Evolutionary conservation across 2,888 invertebrate species (phyloP), one percentile per base, ranked within the genome.

Genomic region (Phragmatobia fuliginosa): DNA sequence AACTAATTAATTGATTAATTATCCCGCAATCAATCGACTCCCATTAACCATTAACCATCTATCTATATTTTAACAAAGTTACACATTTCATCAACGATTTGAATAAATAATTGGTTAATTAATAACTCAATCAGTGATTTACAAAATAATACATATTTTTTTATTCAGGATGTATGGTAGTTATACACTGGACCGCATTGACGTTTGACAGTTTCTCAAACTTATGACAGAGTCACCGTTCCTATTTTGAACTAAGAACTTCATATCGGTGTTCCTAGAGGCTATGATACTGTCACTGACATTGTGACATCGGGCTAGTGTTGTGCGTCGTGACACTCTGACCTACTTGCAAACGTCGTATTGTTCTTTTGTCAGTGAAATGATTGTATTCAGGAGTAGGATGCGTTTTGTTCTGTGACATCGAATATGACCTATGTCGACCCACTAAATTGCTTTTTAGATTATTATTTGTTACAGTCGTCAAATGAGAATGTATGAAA

Each of bases 261-360:
- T 66, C 80, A 81, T 81, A 84, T 84, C 83, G 84, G 78, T 68
- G 69, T 63, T 38, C 38, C 56, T 59, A 66, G 41, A 8, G 64
- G 56, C 52, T 67, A 71, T 49, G 59, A 66, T 77, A 83, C 84
- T 89, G 90, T 90, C 90, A 83, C 88, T 85, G 88, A 86, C 90
- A 84, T 83, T 83, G 77, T 83, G 90, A 88, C 88, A 89, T 84
- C 87, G 70, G 67, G 80, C 82, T 82, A 81, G 87, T 86, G 89
- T 85, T 86, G 86, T 85, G 85, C 79, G 75, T 75, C 76, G 77
- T 84, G 88, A 88, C 91, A 89, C 87, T 88, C 75, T 92, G 91
- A 91, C 93, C 93, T 85, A 93, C 85, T 91, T 93, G 86, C 76
- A 65, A 80, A 79, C 76, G 76, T 73, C 72, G 86, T 87, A 88